Evolutionary conservation across 2,797 vertebrate species (phyloP).

Genomic region (Percopsis omiscomaycus): DNA sequence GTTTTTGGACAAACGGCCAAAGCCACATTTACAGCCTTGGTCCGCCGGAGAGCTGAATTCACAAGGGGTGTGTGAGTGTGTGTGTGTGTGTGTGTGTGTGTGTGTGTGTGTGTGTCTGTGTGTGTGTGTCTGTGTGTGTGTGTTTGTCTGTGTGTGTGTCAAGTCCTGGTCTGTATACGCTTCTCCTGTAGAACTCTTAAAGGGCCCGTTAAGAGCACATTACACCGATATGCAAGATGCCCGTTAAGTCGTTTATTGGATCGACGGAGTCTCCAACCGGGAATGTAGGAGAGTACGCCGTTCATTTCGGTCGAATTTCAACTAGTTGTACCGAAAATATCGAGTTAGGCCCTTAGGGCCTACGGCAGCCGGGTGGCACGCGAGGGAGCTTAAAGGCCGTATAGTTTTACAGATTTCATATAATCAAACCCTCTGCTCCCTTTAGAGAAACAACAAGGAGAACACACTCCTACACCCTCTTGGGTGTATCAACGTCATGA

Average conservation of each 20-base stretch:
- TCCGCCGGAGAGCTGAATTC: conserved; percentile 17
- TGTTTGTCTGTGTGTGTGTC: no score
- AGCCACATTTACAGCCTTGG: conserved; percentile 11
- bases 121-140: not conserved
- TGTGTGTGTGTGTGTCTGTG: no score
- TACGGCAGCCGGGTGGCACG: no score
- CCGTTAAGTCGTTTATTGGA: conserved; percentile 59
- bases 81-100: no score
- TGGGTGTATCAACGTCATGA: no score
- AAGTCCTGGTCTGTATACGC: not conserved
- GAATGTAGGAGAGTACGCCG: conserved; percentile 33
- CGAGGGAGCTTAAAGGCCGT: no score
- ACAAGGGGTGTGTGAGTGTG: conserved; percentile 16
- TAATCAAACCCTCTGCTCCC: no score
- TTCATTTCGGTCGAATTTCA: conserved; percentile 32
- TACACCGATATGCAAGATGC: conserved; percentile 41
- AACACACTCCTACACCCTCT: no score
- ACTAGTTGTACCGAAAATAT: not conserved
- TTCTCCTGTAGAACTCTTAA: conserved; percentile 37
- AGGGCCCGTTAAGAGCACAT: conserved; percentile 55
- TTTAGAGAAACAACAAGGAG: no score
- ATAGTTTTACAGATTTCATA: no score
- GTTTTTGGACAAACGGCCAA: not conserved
- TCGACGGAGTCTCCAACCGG: conserved; percentile 28
- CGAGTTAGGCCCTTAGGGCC: no score